Percentiles rank a stretch among this genome's conserved stretches.
Conservation (phyloP, 2,888 invertebrate genomes). For the Ptychoptera contaminata region DNA sequence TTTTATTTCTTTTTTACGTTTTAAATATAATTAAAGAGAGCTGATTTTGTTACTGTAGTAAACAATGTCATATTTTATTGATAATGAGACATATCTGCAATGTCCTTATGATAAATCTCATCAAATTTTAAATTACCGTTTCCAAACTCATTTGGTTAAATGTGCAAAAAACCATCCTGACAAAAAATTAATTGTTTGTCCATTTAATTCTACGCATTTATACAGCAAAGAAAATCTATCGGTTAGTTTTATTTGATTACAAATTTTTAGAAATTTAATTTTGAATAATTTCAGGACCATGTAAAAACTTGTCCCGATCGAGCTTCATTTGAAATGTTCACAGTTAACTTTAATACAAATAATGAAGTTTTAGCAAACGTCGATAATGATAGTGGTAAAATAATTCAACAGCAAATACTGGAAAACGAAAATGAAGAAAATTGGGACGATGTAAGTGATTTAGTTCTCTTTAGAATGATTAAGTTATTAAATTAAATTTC, state of each 20-base stretch:
- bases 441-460: constrained; percentile 6
- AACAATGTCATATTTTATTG: not conserved
- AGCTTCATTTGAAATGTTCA: not conserved
- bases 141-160: constrained; percentile 36
- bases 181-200: constrained; percentile 25
- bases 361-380: not conserved
- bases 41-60: no score
- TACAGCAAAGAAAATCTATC: constrained; percentile 32
- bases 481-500: not conserved
- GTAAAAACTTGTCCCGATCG: constrained; percentile 13
- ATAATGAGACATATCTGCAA: constrained; percentile 20
- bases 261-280: not conserved
- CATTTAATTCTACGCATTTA: constrained; percentile 34
- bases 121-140: constrained; percentile 29
- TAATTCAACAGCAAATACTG: not conserved
- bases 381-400: not conserved
- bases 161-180: constrained; percentile 30
- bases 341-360: not conserved
- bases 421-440: not conserved
- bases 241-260: constrained; percentile 23
- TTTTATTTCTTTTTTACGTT: no score
- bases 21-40: no score
- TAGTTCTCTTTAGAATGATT: not conserved
- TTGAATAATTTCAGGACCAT: constrained; percentile 13
- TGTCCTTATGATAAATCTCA: constrained; percentile 40